Evolutionary conservation across 2,888 invertebrate genomes (phyloP).

Genomic region (Athetis lepigone): DNA sequence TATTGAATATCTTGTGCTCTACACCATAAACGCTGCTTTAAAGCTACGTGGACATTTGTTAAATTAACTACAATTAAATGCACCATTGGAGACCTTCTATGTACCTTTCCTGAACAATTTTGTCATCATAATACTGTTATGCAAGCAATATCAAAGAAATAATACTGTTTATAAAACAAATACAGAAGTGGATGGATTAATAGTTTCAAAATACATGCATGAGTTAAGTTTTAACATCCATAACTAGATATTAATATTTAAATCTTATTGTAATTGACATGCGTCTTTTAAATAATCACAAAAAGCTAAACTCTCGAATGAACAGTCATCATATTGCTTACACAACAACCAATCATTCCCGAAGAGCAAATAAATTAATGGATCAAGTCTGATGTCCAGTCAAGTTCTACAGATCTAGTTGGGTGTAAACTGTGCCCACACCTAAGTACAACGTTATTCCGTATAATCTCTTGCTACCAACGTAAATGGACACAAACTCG

Average conservation of each 20-base stretch:
- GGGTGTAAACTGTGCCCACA: constrained; percentile 72
- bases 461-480: constrained; percentile 75
- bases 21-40: constrained; percentile 82
- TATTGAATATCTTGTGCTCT: constrained; percentile 84
- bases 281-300: constrained; percentile 67
- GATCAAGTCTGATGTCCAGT: constrained; percentile 69
- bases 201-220: constrained; percentile 65
- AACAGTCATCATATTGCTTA: constrained; percentile 77
- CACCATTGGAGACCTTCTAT: constrained; percentile 83
- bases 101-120: constrained; percentile 71
- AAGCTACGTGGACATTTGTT: constrained; percentile 88
- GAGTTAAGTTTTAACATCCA: constrained; percentile 57
- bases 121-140: constrained; percentile 74
- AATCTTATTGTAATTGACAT: constrained; percentile 82
- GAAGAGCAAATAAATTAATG: constrained; percentile 71
- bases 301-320: constrained; percentile 53
- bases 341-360: constrained; percentile 74
- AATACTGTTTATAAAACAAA: constrained; percentile 77
- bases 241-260: constrained; percentile 60
- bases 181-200: constrained; percentile 74
- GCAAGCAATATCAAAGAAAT: constrained; percentile 84
- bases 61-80: constrained; percentile 89
- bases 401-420: constrained; percentile 68
- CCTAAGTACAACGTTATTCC: constrained; percentile 77
- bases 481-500: constrained; percentile 72